These are phyloP conservation scores for Ectemnius cavifrons DNA, from an alignment of 2,888 invertebrate genomes.

Conservation along the genomic window DNA sequence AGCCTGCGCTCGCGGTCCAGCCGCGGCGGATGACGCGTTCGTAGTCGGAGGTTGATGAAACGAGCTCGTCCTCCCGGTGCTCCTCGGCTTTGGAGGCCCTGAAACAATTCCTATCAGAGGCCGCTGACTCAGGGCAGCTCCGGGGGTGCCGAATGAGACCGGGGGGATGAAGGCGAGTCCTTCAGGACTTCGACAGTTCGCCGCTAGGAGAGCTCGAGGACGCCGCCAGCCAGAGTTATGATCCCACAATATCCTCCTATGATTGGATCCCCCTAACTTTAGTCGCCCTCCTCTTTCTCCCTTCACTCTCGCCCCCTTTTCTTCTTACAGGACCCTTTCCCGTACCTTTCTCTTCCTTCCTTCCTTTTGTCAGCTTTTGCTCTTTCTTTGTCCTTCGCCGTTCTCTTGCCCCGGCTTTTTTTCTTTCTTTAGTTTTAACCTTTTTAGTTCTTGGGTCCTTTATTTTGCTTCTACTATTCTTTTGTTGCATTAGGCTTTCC, in stretches of 20 bases:
- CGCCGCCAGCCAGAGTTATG: constrained; percentile 62
- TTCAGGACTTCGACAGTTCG: constrained; percentile 61
- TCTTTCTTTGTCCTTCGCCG: too few relatives aligned
- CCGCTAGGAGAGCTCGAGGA: constrained; percentile 17
- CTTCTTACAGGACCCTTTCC: background rate
- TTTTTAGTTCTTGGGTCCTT: too few relatives aligned
- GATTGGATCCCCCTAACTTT: constrained; percentile 70
- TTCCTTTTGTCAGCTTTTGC: background rate
- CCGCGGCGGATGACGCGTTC: too few relatives aligned
- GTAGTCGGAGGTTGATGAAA: background rate
- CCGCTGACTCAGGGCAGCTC: constrained; percentile 56
- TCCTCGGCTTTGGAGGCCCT: constrained; percentile 27
- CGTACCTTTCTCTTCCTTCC: background rate
- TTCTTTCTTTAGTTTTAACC: too few relatives aligned
- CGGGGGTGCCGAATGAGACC: constrained; percentile 46
- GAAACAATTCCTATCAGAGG: constrained; percentile 66
- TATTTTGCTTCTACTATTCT: too few relatives aligned
- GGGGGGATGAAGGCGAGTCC: constrained; percentile 51
- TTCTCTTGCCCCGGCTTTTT: too few relatives aligned
- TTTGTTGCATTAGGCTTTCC: too few relatives aligned
- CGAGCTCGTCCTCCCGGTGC: too few relatives aligned
- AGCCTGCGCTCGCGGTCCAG: too few relatives aligned
- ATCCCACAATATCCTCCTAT: constrained; percentile 71
- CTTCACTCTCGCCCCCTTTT: background rate
- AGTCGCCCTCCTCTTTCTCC: background rate